Evolutionary conservation across 2,113 vertebrate species (phyloP).

Genomic region (Trogon melanurus): DNA sequence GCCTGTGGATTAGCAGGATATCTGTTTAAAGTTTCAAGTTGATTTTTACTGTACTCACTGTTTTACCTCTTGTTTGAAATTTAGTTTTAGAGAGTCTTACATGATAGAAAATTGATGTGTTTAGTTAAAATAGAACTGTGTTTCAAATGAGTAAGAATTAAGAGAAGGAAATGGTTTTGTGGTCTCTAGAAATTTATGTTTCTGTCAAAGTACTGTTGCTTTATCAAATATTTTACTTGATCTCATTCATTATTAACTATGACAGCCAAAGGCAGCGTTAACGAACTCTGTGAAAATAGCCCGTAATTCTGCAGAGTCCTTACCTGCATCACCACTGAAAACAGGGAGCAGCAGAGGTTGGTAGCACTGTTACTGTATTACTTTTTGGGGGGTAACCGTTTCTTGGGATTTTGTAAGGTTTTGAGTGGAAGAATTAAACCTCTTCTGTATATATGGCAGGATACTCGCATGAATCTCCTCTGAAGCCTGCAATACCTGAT

Average conservation of each 20-base stretch:
- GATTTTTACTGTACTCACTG: neutral
- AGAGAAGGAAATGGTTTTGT: neutral
- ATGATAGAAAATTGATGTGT: neutral
- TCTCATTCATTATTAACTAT: neutral
- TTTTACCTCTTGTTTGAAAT: neutral
- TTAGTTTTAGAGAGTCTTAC: neutral
- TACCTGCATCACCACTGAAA: neutral
- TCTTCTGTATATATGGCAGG: slow-evolving; percentile 40
- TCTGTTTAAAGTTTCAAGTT: neutral
- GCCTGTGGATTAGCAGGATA: neutral
- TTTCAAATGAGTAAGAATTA: neutral
- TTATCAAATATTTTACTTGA: neutral
- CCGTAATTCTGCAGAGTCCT: neutral
- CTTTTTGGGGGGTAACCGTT: neutral
- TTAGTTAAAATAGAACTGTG: neutral
- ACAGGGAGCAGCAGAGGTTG: slow-evolving; percentile 55
- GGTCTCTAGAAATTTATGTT: neutral
- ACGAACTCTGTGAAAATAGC: neutral
- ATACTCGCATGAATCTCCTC: neutral
- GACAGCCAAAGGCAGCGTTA: neutral
- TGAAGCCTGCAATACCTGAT: neutral
- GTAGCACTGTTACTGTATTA: neutral
- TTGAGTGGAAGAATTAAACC: neutral
- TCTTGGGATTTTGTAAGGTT: neutral
- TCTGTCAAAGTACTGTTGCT: neutral